phyloP scores from a whole-genome alignment of 2,797 vertebrate genomes.

The Molothrus aeneus region DNA sequence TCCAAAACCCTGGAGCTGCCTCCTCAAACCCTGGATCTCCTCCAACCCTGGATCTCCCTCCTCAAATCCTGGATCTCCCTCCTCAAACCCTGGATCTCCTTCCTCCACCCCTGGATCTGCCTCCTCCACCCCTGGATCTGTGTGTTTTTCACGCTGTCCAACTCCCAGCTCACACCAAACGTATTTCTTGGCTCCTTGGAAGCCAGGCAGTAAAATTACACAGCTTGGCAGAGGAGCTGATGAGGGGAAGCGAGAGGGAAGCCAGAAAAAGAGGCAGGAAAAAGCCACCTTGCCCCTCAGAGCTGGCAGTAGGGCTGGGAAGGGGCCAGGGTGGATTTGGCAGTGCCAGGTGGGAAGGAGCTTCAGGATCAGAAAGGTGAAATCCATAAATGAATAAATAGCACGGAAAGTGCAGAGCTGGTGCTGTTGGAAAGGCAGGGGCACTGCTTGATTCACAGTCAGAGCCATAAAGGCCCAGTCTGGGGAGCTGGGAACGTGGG shows the following conservation, averaged over 20 bases:
- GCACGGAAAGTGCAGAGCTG: neutral
- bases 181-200: slow-evolving; percentile 38
- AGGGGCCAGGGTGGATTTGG: neutral
- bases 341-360: neutral
- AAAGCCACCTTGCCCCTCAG: neutral
- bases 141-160: neutral
- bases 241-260: slow-evolving; percentile 32
- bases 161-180: neutral
- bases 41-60: neutral
- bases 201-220: slow-evolving; percentile 41
- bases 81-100: neutral
- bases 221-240: slow-evolving; percentile 27
- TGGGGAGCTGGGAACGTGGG: neutral
- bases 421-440: neutral
- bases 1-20: neutral
- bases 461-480: rapidly evolving
- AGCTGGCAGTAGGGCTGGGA: neutral
- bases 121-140: neutral
- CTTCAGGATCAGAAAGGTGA: neutral
- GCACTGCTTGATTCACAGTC: neutral
- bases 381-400: neutral
- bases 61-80: neutral
- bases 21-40: neutral
- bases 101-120: neutral
- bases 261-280: slow-evolving; percentile 30